Evolutionary conservation across 2,113 vertebrate genomes (phyloP), one percentile per base, ranked within the genome.

Genomic region (Odocoileus hemionus): DNA sequence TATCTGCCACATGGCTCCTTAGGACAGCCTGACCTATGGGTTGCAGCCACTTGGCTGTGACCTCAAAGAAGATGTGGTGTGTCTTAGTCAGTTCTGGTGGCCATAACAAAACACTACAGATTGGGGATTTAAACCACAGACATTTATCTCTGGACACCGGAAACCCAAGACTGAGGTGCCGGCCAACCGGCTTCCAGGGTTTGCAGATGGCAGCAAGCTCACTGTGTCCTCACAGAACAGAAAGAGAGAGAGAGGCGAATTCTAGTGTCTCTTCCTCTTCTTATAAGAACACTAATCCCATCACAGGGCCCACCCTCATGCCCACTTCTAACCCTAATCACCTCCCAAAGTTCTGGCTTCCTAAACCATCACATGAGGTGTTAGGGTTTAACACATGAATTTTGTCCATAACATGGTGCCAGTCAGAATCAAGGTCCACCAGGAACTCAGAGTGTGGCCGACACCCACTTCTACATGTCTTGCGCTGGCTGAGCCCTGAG

Each of bases 191-290:
- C 2, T 9, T 78, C 36, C 47, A 15, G 43, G 54, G 11, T 60
- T 19, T 3, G 25, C n/a, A 52, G 13, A 54, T 1, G 10, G n/a
- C 8, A 11, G 80, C 54, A 26, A 61, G 11, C 54, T 57, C 1
- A 3, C 82, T 8, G 43, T 39, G 54, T 58, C 50, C 10, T 33
- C 25, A 5, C 7, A 2, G 7, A 14, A 60, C 7, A 45, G 36
- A 36, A 9, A 19, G 16, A 79, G 26, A 82, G 26, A 47, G 2
- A 33, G 11, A 25, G 13, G 39, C 0, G 1, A 25, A 19, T 5
- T 10, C 43, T 26, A 6, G 2, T 52, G 4, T 43, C 21, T 12
- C 25, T 33, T 64, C 11, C 16, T 60, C 7, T 25, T 58, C 80
- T 64, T 21, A n/a, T 4, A 76, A 43, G 55, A 52, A 23, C n/a